Conservation (phyloP, 2,888 invertebrate genomes). For the Drepana falcataria region DNA sequence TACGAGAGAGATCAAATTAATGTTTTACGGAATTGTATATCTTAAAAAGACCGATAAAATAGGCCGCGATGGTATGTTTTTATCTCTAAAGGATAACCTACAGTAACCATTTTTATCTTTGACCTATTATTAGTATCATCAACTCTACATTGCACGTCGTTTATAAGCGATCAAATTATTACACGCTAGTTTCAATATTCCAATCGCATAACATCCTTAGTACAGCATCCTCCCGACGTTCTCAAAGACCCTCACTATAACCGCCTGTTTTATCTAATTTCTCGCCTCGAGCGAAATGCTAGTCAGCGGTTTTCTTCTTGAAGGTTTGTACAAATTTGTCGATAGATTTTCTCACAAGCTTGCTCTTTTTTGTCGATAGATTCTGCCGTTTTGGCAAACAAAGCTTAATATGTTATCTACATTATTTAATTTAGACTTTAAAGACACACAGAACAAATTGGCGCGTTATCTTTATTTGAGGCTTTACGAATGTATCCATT, state of each 20-base stretch:
- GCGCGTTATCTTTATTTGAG: too few species aligned
- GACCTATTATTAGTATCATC: background rate
- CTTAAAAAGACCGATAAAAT: too few species aligned
- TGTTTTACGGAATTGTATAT: too few species aligned
- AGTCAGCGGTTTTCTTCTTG: background rate
- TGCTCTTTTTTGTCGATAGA: background rate
- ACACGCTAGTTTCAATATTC: background rate
- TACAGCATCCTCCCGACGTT: background rate
- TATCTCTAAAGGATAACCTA: too few species aligned
- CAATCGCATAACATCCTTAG: background rate
- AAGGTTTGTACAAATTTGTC: background rate
- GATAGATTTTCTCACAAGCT: background rate
- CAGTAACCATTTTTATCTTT: background rate
- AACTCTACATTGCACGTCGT: too few species aligned
- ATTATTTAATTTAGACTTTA: too few species aligned
- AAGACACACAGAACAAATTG: too few species aligned
- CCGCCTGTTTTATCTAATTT: slow-evolving; percentile 18
- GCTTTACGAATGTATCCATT: too few species aligned
- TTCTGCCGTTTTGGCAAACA: background rate
- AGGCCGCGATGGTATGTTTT: too few species aligned
- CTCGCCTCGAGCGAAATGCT: slow-evolving; percentile 6
- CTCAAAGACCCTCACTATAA: background rate
- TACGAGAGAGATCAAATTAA: too few species aligned
- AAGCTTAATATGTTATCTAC: too few species aligned
- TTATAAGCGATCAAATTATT: too few species aligned